These are phyloP conservation scores for Masticophis lateralis DNA, from an alignment of 2,797 vertebrate genomes.

Conservation along the genomic window DNA sequence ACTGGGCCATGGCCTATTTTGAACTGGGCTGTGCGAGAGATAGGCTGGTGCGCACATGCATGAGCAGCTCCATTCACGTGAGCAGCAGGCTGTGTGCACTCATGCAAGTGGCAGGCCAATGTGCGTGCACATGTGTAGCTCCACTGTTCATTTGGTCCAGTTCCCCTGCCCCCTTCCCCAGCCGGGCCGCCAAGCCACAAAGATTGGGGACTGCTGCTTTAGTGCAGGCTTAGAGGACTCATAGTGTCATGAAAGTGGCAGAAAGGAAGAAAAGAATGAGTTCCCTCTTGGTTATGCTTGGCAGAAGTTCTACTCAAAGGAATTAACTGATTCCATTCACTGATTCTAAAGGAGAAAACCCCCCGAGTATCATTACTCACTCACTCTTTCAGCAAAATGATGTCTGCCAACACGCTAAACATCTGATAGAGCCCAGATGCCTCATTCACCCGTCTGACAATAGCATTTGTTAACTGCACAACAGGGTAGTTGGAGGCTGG, in stretches of 20 bases:
- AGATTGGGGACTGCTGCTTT: background rate
- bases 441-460: constrained; percentile 87
- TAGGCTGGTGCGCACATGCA: no score
- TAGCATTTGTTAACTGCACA: constrained; percentile 83
- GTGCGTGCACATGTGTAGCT: no score
- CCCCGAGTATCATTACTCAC: constrained; percentile 56
- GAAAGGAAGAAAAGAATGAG: background rate
- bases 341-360: background rate
- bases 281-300: background rate
- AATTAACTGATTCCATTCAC: background rate
- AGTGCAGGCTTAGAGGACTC: background rate
- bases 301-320: background rate
- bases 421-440: constrained; percentile 96
- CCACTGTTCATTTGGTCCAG: no score
- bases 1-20: background rate
- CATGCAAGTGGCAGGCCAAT: no score
- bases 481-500: constrained; percentile 72
- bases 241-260: background rate
- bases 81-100: no score
- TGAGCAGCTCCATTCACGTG: no score
- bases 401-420: constrained; percentile 88
- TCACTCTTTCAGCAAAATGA: constrained; percentile 87
- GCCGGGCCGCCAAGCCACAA: no score
- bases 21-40: no score
- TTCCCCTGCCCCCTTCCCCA: no score